Conservation (phyloP, 2,113 vertebrate species). For the Lethenteron reissneri region DNA sequence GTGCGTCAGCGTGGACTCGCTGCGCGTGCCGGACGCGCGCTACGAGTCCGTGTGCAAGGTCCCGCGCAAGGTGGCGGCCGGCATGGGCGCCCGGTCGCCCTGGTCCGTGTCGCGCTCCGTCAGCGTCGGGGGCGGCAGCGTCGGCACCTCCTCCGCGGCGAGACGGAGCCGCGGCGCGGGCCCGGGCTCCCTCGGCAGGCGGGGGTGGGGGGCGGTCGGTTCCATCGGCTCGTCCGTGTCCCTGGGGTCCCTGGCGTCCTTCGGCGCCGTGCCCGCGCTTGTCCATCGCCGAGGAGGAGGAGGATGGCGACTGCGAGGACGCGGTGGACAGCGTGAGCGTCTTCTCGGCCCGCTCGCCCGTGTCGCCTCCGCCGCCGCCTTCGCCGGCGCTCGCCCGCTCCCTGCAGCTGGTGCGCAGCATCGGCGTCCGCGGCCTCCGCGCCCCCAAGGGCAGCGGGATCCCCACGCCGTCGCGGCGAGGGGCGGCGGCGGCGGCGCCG, state of each 20-base stretch:
- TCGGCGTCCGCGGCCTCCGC: neutral
- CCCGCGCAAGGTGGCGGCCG: conserved; percentile 24
- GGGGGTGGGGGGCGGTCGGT: neutral
- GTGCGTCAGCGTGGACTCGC: conserved; percentile 14
- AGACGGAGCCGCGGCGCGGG: neutral
- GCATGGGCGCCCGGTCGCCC: neutral
- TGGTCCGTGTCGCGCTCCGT: neutral
- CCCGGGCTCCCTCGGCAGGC: neutral
- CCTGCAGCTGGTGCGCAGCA: neutral
- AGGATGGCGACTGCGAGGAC: neutral
- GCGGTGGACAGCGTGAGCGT: conserved; percentile 1
- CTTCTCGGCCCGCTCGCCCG: neutral
- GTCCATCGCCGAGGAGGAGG: neutral
- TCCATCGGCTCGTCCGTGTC: neutral
- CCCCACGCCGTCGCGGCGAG: neutral
- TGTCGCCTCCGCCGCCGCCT: neutral
- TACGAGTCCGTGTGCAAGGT: conserved; percentile 39
- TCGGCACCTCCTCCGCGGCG: neutral
- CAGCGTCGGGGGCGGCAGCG: neutral
- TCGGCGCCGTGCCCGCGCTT: neutral
- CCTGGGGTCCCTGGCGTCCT: neutral
- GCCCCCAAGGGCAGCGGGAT: neutral
- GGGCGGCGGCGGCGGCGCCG: neutral
- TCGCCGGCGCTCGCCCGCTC: neutral
- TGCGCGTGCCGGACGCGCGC: conserved; percentile 33